Percentiles rank a stretch among this genome's conserved stretches.
phyloP scores from a whole-genome alignment of 2,888 invertebrate genomes.

The Proisotoma minuta region DNA sequence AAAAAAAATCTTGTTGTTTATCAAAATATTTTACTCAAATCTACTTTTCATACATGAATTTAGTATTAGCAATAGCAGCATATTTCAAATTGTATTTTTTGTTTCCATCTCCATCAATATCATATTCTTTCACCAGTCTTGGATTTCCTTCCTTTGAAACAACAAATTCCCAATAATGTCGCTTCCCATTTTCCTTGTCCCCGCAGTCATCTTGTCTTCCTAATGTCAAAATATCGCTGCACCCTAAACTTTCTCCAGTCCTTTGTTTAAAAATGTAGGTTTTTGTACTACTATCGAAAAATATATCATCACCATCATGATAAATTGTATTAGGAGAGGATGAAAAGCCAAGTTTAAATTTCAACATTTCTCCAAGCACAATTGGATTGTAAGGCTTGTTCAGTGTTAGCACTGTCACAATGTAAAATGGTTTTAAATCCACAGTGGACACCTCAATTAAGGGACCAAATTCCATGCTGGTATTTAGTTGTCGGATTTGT shows the following conservation, averaged over 20 bases:
- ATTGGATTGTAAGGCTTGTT: slow-evolving; percentile 30
- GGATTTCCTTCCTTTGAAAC: slow-evolving; percentile 12
- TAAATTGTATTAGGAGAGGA: slow-evolving; percentile 30
- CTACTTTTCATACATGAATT: too few relatives aligned
- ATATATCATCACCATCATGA: slow-evolving; percentile 28
- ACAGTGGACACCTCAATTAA: slow-evolving; percentile 22
- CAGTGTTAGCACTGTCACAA: slow-evolving; percentile 25
- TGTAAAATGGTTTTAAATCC: slow-evolving; percentile 30
- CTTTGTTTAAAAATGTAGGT: slow-evolving; percentile 24
- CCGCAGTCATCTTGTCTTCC: background rate
- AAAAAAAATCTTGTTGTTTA: too few relatives aligned
- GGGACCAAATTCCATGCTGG: slow-evolving; percentile 22
- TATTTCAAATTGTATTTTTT: background rate
- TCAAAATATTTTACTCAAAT: too few relatives aligned
- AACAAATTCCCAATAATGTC: slow-evolving; percentile 26
- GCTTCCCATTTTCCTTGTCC: background rate
- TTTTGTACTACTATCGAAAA: slow-evolving; percentile 11
- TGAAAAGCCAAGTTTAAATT: slow-evolving; percentile 21
- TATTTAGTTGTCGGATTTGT: slow-evolving; percentile 21
- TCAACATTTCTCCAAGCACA: slow-evolving; percentile 12
- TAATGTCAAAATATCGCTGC: background rate
- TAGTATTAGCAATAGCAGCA: background rate
- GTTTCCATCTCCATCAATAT: slow-evolving; percentile 6
- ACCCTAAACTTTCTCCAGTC: slow-evolving; percentile 10
- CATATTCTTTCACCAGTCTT: slow-evolving; percentile 21